Base-by-base conservation (phyloP, 2,113 vertebrate genomes). In the Neotoma lepida region DNA sequence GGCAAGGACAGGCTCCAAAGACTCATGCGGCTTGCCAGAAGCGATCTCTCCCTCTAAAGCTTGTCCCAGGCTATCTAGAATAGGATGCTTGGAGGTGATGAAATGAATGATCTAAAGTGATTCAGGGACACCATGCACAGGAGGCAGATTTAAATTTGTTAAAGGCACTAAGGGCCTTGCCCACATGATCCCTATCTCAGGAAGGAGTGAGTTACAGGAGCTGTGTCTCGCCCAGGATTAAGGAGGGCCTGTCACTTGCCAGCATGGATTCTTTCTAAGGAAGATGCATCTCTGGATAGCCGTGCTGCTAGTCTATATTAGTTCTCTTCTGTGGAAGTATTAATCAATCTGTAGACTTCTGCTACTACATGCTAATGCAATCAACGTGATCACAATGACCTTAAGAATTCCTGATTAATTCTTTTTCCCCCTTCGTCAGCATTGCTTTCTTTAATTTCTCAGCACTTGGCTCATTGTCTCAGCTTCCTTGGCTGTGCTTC, bases 351-450 rank as follows among this genome's bases (percentile, higher is more conserved):
- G 54, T 80, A 77, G 24, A 86, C 39, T 71, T 94, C 90, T 94
- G 74, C 41, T 58, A 20, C 17, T 70, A 84, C 76, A 88, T 95
- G 56, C 64, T 85, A 96, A 94, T 94, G 80, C 81, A 93, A 95
- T 92, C 88, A 95, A 91, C 33, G 49, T 80, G 56, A 95, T 90
- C 51, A 66, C 81, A 88, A 49, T 80, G 96, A 95, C 89, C 81
- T 93, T 88, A 92, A 92, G 77, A 88, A 89, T 92, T 90, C 64
- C 86, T 76, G 88, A 96, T 95, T 95, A 91, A 87, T 89, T 44
- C 18, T 18, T 9, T 46, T 3, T 13, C 4, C 6, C 10, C 9
- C 10, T 41, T 30, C 0, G 10, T 66, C 90, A 94, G 56, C 80
- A 70, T 39, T 80, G 46, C 80, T 90, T 94, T 86, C 73, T 93